A percentile compares a stretch with the other conserved stretches of the same genome.
phyloP scores from a whole-genome alignment of 2,797 vertebrate species.

The Tiaroga cobitis region DNA sequence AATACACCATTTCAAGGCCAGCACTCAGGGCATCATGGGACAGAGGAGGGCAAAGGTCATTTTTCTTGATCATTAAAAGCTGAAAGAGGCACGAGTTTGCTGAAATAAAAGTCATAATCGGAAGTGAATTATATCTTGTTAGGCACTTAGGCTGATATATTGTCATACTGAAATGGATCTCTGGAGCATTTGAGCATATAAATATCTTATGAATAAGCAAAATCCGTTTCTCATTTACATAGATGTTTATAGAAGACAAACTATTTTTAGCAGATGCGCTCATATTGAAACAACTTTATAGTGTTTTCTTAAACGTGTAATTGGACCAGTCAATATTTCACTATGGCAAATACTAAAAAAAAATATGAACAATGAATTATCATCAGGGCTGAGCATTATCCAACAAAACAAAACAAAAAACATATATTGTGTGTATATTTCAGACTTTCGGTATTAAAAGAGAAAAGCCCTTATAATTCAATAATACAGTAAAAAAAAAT shows the following conservation, averaged over 20 bases:
- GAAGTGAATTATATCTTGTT: conserved; percentile 15
- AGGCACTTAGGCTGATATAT: not conserved
- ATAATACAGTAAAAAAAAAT: too few species aligned
- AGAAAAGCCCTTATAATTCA: too few species aligned
- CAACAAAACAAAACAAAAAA: not conserved
- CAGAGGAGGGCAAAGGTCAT: conserved; percentile 26
- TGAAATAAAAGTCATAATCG: conserved; percentile 18
- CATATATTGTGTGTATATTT: not conserved
- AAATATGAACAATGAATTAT: not conserved
- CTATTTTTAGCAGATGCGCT: conserved; percentile 20
- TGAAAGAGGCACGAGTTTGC: conserved; percentile 14
- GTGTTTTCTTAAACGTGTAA: not conserved
- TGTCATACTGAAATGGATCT: conserved; percentile 22
- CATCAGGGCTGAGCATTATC: not conserved
- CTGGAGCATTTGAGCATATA: conserved; percentile 10
- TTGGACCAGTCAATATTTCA: not conserved
- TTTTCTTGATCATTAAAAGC: conserved; percentile 15
- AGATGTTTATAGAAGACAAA: conserved; percentile 4
- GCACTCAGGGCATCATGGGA: conserved; percentile 20
- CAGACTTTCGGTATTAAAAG: not conserved
- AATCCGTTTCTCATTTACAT: conserved; percentile 20
- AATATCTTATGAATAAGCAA: conserved; percentile 29
- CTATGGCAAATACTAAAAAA: not conserved
- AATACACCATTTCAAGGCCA: conserved; percentile 14
- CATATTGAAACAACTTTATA: not conserved